Percentiles rank a stretch among this genome's conserved stretches.
These are phyloP conservation scores for Drosophila leontia DNA, from an alignment of 1,140 invertebrate species.

Conservation along the genomic window DNA sequence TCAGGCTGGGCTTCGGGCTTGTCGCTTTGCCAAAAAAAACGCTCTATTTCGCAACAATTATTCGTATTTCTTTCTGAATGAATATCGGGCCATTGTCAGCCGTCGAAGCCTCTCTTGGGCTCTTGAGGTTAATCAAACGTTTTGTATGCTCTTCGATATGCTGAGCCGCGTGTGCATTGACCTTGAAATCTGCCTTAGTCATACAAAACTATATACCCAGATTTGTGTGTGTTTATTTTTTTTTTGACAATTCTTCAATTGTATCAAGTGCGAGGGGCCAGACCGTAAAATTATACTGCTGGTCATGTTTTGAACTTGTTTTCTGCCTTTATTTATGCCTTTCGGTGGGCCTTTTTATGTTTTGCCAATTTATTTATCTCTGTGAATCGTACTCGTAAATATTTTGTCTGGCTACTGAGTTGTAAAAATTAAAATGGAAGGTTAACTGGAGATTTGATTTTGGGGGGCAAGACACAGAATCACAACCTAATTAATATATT, in stretches of 20 bases:
- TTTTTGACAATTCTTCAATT: conserved; percentile 78
- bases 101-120: conserved; percentile 47
- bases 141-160: conserved; percentile 71
- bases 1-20: conserved; percentile 41
- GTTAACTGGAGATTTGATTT: conserved; percentile 33
- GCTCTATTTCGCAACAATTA: conserved; percentile 78
- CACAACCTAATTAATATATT: conserved; percentile 14
- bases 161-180: conserved; percentile 53
- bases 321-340: conserved; percentile 38
- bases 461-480: conserved; percentile 1
- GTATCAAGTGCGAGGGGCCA: conserved; percentile 52
- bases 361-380: conserved; percentile 65
- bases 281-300: conserved; percentile 70
- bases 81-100: conserved; percentile 74
- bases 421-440: conserved; percentile 47
- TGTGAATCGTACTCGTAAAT: conserved; percentile 45
- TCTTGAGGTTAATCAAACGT: conserved; percentile 79
- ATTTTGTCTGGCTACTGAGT: conserved; percentile 37
- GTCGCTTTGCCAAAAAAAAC: conserved; percentile 63
- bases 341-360: conserved; percentile 37
- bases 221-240: conserved; percentile 35
- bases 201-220: conserved; percentile 21
- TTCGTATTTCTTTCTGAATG: conserved; percentile 57
- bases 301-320: conserved; percentile 61
- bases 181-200: conserved; percentile 63